Base-by-base conservation (phyloP, 2,797 vertebrate species). In the Poecilia wingei region DNA sequence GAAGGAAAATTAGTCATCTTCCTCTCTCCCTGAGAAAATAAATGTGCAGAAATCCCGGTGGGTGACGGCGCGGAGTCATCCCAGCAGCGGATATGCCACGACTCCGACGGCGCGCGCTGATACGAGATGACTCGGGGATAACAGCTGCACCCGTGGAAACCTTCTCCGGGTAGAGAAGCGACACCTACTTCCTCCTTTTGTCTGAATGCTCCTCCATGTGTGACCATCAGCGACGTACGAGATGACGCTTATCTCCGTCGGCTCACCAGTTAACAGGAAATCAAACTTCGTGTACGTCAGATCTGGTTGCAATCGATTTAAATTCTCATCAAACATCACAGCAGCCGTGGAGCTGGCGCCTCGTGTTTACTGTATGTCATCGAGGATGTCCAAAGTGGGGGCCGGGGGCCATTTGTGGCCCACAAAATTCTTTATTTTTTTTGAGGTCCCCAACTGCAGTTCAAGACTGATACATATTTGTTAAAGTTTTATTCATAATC, bases 201-300 rank as follows among this genome's bases (percentile, higher is more conserved):
- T 78, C 45, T 78, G 8, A 39, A 25, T 72, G 76, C 43, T 36
- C 16, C 1, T 51, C 0, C 46, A 28, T 8, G 31, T 16, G 20
- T 46, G 51, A 55, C 69, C 33, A 33, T 45, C 53, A 13, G 70
- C 46, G 59, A 74, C 53, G 59, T 47, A 7, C 70, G 61, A 5
- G 74, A 57, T 57, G n/a, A 61, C 12, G 12, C 6, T 3, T 1
- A 49, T 75, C 74, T 4, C 33, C 55, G 36, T 73, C 76, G 28
- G 77, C 74, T 85, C 68, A 77, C 83, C 78, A 61, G 72, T 75
- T 72, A n/a, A 47, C 83, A 79, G 82, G 78, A 87, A 87, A 79
- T 84, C 72, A 43, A 4, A 22, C 12, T 57, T 77, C 31, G 4
- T 43, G 73, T 61, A 41, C 9, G 18, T 75, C 80, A 57, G 36